Base-by-base conservation (phyloP, 1,140 invertebrate genomes). In the Bilobella aurantiaca region DNA sequence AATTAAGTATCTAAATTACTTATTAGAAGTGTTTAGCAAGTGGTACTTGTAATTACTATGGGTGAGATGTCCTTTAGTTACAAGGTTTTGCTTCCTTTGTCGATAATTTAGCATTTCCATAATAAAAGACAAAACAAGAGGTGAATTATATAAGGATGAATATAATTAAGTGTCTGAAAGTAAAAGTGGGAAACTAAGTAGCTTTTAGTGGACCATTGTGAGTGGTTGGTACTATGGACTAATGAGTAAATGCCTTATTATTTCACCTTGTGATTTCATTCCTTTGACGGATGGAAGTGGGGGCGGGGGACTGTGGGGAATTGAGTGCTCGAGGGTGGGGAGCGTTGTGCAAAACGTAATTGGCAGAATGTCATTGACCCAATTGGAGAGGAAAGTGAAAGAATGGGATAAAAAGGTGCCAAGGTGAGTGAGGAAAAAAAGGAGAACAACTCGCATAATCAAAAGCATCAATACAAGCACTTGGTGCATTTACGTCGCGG, bases 281-380 rank as follows among this genome's bases (percentile, higher is more conserved):
- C 49, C 8, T 8, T 53, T 53, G 49, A 3, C 49, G 37, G 37
- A n/a, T n/a, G n/a, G n/a, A n/a, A n/a, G n/a, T 42, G 34, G 34
- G 34, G 34, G 34, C 18, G 34, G 8, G 14, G 8, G 21, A 14
- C 5, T 16, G 49, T 5, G 23, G 49, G 2, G 29, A 29, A n/a
- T n/a, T n/a, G 21, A 58, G 57, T 58, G 29, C 27, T 8, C 12
- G 29, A 21, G 57, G 23, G 57, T 58, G 3, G 12, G 23, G 12
- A 29, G 57, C 12, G 28, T 58, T 30, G 49, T 42, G 34, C n/a
- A n/a, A n/a, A 42, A 42, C 25, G 3, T 53, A 53, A 53, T 53
- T 53, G 49, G 23, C 59, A 47, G n/a, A 61, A 68, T 65, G 71
- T 72, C 66, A 72, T 72, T 72, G 71, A 72, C 71, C 71, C 57